Evolutionary conservation across 2,888 invertebrate species (phyloP), one percentile per base, ranked within the genome.

Genomic region (Pyrochroa serraticornis): DNA sequence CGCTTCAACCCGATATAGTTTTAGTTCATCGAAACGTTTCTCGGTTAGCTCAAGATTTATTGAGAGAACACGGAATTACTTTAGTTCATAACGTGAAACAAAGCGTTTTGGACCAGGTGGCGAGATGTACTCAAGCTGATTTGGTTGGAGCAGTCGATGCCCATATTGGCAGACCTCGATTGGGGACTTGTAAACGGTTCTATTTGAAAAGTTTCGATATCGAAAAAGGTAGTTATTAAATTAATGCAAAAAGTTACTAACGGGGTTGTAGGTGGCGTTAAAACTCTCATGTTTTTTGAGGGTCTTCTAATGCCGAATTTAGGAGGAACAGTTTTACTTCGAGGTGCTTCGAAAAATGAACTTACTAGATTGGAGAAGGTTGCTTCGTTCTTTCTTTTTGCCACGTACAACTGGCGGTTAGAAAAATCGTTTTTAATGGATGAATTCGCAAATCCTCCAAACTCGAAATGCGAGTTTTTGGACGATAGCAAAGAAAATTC

Each of bases 221-320:
- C 46, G 80, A 83, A 2, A 79, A 77, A 63, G 83, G 84, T 81
- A 74, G 12, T 32, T 37, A 30, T 41, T 3, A 13, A 8, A 14
- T 39, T 37, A 3, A 35, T 7, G 34, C 3, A 22, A 22, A 22
- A 22, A 22, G 22, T 22, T 22, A 22, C 5, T 5, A 5, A 5
- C 22, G 2, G 22, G 5, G 22, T 22, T 22, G 22, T 22, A 22
- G 87, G 84, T 69, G 81, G 83, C 0, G 80, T 81, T 14, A 98
- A 98, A 82, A 94, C 94, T 0, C 79, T 98, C 31, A 93, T 98
- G 93, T 91, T 92, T 67, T 89, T 97, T 67, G 97, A 97, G 78
- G 95, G 95, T 5, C 91, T 96, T 66, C 89, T 91, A 0, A 87
- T 89, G 71, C 84, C 90, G 0, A 87, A 92, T 69, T 82, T 95